Evolutionary conservation across 2,113 vertebrate genomes (phyloP).

Genomic region (Carassius gibelio): DNA sequence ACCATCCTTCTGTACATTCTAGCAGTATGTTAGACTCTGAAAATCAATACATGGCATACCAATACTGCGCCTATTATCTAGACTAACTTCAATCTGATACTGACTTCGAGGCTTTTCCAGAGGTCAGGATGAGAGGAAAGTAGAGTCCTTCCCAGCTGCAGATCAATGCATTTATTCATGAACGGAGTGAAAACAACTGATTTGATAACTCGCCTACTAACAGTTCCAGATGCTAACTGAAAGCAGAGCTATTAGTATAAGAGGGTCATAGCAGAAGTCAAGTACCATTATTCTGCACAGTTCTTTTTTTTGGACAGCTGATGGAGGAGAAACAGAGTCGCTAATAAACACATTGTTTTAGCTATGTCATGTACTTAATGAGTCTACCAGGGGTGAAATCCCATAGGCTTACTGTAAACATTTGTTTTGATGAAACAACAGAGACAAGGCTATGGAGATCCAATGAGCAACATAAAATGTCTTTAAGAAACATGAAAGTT

Average conservation of each 20-base stretch:
- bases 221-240: background rate
- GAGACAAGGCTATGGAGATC: constrained; percentile 53
- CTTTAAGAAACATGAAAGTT: constrained; percentile 48
- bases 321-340: constrained; percentile 9
- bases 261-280: constrained; percentile 61
- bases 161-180: constrained; percentile 67
- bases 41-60: constrained; percentile 21
- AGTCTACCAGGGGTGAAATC: constrained; percentile 15
- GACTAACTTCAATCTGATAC: constrained; percentile 45
- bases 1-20: background rate
- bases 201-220: constrained; percentile 38
- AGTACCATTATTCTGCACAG: constrained; percentile 53
- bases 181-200: constrained; percentile 64
- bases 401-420: constrained; percentile 55
- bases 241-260: constrained; percentile 67
- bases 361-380: constrained; percentile 19
- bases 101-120: constrained; percentile 23
- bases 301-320: constrained; percentile 6
- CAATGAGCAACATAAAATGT: constrained; percentile 41
- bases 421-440: constrained; percentile 62
- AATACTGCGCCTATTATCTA: constrained; percentile 10
- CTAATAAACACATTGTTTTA: background rate
- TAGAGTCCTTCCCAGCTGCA: constrained; percentile 53
- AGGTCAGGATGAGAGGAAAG: constrained; percentile 5
- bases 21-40: background rate